Evolutionary conservation across 2,797 vertebrate species (phyloP).

Genomic region (Pangasius larnaudii): DNA sequence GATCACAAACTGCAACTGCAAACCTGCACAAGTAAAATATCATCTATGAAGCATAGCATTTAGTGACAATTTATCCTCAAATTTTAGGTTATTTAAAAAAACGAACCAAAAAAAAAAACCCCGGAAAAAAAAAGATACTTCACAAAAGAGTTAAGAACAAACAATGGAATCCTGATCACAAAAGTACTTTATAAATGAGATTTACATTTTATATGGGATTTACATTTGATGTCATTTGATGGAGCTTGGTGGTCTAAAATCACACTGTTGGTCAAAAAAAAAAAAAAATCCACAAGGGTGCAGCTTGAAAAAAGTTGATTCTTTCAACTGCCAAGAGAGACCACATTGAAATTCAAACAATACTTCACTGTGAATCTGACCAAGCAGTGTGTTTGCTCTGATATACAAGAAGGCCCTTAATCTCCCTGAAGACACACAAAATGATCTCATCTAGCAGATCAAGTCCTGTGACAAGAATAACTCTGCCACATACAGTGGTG

Average conservation of each 20-base stretch:
- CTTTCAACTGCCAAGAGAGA: conserved; percentile 35
- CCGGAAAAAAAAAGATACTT: not conserved
- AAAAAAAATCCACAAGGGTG: conserved; percentile 8
- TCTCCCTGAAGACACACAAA: conserved; percentile 32
- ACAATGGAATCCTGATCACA: conserved; percentile 36
- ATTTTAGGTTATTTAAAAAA: conserved; percentile 43
- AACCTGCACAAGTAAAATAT: conserved; percentile 44
- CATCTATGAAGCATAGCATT: conserved; percentile 46
- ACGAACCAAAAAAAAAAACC: not conserved
- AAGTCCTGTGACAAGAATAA: conserved; percentile 24
- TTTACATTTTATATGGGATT: conserved; percentile 50
- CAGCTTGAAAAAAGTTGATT: conserved; percentile 34
- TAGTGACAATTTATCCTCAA: conserved; percentile 41
- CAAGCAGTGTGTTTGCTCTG: conserved; percentile 30
- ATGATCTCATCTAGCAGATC: conserved; percentile 33
- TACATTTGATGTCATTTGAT: conserved; percentile 36
- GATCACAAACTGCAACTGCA: conserved; percentile 30
- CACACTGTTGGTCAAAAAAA: conserved; percentile 24
- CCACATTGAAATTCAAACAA: conserved; percentile 39
- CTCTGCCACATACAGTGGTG: conserved; percentile 28
- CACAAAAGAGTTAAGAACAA: conserved; percentile 47
- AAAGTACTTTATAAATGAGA: conserved; percentile 49
- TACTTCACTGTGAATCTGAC: conserved; percentile 42
- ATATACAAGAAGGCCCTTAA: conserved; percentile 17
- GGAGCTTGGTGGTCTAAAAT: conserved; percentile 38